Evolutionary conservation across 1,140 invertebrate genomes (phyloP).

Genomic region (Melanaphis sacchari): DNA sequence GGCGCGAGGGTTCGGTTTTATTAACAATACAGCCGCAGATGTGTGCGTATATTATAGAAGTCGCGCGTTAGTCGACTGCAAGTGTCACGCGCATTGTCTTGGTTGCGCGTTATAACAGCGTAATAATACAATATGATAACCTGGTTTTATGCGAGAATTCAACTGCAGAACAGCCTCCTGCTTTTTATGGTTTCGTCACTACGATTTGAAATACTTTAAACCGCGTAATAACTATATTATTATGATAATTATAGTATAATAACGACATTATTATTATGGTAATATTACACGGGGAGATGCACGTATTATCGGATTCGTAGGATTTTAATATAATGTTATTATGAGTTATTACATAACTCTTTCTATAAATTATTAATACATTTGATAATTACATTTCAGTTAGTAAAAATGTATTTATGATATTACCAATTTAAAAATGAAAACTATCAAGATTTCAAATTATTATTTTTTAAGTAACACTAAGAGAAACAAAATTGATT

Average conservation of each 20-base stretch:
- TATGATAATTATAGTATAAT: conserved; percentile 17
- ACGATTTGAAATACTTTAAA: neutral
- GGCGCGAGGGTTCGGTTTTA: conserved; percentile 10
- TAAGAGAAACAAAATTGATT: too few species aligned
- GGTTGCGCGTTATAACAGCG: neutral
- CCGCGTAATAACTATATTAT: neutral
- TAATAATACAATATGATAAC: neutral
- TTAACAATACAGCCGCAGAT: neutral
- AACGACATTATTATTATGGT: neutral
- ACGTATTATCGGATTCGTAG: neutral
- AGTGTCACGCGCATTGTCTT: conserved; percentile 3
- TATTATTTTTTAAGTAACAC: too few species aligned
- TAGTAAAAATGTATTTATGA: neutral
- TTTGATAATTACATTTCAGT: neutral
- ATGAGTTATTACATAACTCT: neutral
- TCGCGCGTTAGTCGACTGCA: conserved; percentile 8
- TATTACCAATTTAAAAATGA: neutral
- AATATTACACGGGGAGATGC: neutral
- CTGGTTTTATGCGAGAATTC: conserved; percentile 6
- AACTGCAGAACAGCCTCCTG: neutral
- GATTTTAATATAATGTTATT: neutral
- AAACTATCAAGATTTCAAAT: neutral
- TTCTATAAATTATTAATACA: neutral
- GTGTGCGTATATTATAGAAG: conserved; percentile 1
- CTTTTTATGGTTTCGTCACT: conserved; percentile 8